These are phyloP conservation scores for Motacilla alba DNA, from an alignment of 2,113 vertebrate genomes.

Conservation along the genomic window DNA sequence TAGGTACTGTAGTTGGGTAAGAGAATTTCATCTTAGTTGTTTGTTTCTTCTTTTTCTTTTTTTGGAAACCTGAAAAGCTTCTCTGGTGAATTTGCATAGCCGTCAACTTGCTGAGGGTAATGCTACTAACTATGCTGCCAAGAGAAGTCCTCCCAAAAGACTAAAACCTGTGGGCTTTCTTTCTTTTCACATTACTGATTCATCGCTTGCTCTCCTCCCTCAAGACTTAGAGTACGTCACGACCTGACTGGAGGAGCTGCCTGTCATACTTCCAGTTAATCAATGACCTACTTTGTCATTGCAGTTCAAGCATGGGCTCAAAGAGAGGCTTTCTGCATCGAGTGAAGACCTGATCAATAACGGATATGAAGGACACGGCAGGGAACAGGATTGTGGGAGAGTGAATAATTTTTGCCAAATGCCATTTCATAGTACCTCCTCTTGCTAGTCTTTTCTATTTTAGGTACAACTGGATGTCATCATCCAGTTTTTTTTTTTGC, in stretches of 20 bases:
- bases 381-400: conserved; percentile 33
- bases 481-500: conserved; percentile 30
- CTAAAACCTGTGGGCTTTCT: conserved; percentile 21
- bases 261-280: conserved; percentile 49
- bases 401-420: conserved; percentile 60
- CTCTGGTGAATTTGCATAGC: neutral
- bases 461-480: conserved; percentile 14
- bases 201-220: neutral
- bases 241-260: conserved; percentile 27
- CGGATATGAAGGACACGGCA: conserved; percentile 27
- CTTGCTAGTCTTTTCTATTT: conserved; percentile 44
- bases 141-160: conserved; percentile 10
- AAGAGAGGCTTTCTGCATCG: conserved; percentile 22
- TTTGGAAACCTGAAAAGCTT: neutral
- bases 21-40: conserved; percentile 20
- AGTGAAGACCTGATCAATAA: conserved; percentile 50
- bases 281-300: conserved; percentile 59
- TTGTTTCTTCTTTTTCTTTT: conserved; percentile 29
- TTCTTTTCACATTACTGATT: conserved; percentile 24
- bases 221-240: conserved; percentile 17
- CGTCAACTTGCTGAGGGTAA: neutral
- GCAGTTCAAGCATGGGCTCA: conserved; percentile 30
- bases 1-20: conserved; percentile 35
- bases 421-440: conserved; percentile 39
- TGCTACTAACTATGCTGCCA: neutral